A percentile compares a stretch with the other conserved stretches of the same genome.
Evolutionary conservation across 2,797 vertebrate species (phyloP).

Genomic region (Sitta carolinensis): DNA sequence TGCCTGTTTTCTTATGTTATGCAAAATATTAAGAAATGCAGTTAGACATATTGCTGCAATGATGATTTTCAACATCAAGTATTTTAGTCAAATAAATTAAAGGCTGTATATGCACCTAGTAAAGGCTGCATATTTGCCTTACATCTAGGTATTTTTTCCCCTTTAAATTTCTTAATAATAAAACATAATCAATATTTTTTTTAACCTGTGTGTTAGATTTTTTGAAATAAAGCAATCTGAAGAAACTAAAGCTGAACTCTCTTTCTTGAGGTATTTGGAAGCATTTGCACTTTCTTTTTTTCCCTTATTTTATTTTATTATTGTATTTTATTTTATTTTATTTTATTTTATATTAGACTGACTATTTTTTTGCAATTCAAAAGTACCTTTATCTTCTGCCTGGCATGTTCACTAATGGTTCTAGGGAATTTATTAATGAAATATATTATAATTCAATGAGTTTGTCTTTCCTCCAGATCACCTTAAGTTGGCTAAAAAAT

Average conservation of each 20-base stretch:
- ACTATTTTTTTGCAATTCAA: not conserved
- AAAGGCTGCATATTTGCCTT: not conserved
- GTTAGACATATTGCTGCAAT: not conserved
- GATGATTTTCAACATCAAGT: not conserved
- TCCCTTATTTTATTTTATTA: accelerated
- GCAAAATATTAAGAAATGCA: not conserved
- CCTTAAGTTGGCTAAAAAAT: not conserved
- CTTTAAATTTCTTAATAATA: not conserved
- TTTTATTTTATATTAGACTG: not conserved
- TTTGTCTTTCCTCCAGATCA: not conserved
- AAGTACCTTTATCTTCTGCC: not conserved
- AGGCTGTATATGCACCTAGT: not conserved
- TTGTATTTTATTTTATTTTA: not conserved
- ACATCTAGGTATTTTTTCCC: not conserved
- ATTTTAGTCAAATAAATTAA: not conserved
- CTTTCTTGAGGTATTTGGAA: not conserved
- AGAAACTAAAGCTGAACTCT: not conserved
- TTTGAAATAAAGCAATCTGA: not conserved
- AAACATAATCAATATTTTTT: not conserved
- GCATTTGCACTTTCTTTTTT: not conserved
- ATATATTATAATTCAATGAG: not conserved
- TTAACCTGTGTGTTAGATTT: not conserved
- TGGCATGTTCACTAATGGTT: not conserved
- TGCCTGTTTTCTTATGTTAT: not conserved
- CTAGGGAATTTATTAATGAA: not conserved